Percentiles rank a stretch among this genome's conserved stretches.
Conservation (phyloP, 2,888 invertebrate species). For the Oligia latruncula region DNA sequence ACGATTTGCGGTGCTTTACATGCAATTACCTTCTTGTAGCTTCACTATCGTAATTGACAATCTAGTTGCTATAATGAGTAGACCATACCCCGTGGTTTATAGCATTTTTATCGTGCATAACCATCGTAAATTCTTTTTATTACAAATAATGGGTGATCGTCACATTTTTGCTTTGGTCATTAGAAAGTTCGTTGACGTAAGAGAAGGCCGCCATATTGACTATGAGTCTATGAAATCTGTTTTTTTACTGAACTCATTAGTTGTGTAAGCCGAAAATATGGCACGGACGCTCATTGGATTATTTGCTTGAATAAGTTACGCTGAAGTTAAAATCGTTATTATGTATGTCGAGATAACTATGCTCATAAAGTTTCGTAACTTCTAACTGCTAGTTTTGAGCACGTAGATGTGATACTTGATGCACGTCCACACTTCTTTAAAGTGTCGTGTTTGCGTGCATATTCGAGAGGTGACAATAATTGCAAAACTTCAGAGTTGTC, state of each 20-base stretch:
- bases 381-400: constrained; percentile 14
- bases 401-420: constrained; percentile 12
- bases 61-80: constrained; percentile 44
- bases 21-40: constrained; percentile 38
- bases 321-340: constrained; percentile 14
- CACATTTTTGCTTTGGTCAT: constrained; percentile 64
- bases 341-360: constrained; percentile 1
- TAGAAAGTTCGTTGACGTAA: constrained; percentile 74
- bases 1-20: constrained; percentile 19
- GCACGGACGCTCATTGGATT: constrained; percentile 6
- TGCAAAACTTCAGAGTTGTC: constrained; percentile 33
- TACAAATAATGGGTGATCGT: constrained; percentile 60
- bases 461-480: constrained; percentile 38
- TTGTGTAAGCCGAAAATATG: constrained; percentile 51
- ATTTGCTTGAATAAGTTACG: constrained; percentile 30
- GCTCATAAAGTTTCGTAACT: constrained; percentile 34
- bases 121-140: constrained; percentile 59
- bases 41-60: constrained; percentile 50
- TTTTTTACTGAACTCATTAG: constrained; percentile 55
- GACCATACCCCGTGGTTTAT: constrained; percentile 46
- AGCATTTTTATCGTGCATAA: constrained; percentile 54
- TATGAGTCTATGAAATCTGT: constrained; percentile 49
- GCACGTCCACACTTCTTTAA: constrained; percentile 8
- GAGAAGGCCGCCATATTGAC: constrained; percentile 52
- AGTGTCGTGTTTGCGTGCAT: constrained; percentile 10